These are phyloP conservation scores for Phyllotreta cruciferae DNA, from an alignment of 2,888 invertebrate genomes.

Conservation along the genomic window DNA sequence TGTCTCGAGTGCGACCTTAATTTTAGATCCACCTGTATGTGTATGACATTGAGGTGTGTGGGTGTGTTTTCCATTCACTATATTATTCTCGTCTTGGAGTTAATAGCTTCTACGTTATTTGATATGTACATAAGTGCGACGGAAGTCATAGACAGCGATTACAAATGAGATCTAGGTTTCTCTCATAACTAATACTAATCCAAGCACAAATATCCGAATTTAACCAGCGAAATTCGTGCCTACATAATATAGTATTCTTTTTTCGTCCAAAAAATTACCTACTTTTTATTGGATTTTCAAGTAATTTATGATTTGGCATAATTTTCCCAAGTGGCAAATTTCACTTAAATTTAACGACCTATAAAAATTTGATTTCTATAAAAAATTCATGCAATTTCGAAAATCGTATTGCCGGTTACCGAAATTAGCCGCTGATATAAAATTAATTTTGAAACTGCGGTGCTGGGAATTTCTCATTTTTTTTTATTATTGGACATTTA, in stretches of 20 bases:
- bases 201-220: not conserved
- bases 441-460: too few species aligned
- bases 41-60: conserved; percentile 57
- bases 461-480: too few species aligned
- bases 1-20: conserved; percentile 41
- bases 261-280: too few species aligned
- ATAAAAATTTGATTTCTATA: too few species aligned
- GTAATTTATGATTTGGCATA: too few species aligned
- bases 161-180: conserved; percentile 10
- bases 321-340: not conserved
- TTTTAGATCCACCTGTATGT: conserved; percentile 51
- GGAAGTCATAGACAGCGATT: conserved; percentile 23
- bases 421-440: too few species aligned
- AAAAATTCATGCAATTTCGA: too few species aligned
- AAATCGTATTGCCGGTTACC: too few species aligned
- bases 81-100: conserved; percentile 41
- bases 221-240: not conserved
- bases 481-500: too few species aligned
- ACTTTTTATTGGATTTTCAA: too few species aligned
- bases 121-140: conserved; percentile 26
- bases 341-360: not conserved
- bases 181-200: not conserved
- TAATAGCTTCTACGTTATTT: conserved; percentile 35
- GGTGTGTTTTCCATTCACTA: conserved; percentile 55
- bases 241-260: not conserved